Evolutionary conservation across 2,113 vertebrate species (phyloP).

Genomic region (Macquaria ambigua): DNA sequence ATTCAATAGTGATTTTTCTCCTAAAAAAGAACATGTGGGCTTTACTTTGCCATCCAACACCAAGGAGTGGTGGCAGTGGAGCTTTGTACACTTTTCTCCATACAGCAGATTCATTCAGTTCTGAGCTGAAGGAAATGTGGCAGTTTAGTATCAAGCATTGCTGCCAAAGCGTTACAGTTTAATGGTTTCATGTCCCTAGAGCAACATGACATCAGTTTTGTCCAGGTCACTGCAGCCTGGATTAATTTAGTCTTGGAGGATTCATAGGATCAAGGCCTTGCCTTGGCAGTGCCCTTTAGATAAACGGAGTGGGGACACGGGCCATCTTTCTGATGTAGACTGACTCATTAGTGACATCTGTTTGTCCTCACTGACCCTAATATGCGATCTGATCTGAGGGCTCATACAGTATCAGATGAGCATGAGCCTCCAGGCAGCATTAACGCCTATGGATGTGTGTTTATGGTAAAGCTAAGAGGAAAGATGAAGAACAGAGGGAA

Average conservation of each 20-base stretch:
- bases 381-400: conserved; percentile 38
- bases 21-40: neutral
- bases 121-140: conserved; percentile 56
- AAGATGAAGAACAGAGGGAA: neutral
- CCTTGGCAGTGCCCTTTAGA: conserved; percentile 46
- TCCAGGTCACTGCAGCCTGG: conserved; percentile 71
- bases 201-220: conserved; percentile 57
- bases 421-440: neutral
- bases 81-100: conserved; percentile 21
- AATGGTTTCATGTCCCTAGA: conserved; percentile 57
- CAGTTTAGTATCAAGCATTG: conserved; percentile 50
- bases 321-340: conserved; percentile 39
- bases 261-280: conserved; percentile 39
- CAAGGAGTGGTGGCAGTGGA: neutral
- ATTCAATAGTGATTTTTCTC: conserved; percentile 24
- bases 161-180: conserved; percentile 47
- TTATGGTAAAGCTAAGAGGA: conserved; percentile 1
- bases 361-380: conserved; percentile 46
- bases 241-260: conserved; percentile 59
- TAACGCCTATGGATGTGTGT: conserved; percentile 11
- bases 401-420: conserved; percentile 8
- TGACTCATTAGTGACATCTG: conserved; percentile 31
- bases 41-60: neutral
- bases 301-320: conserved; percentile 13
- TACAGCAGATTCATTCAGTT: conserved; percentile 46